Evolutionary conservation across 2,797 vertebrate genomes (phyloP).

Genomic region (Schizothorax lantsangensis): DNA sequence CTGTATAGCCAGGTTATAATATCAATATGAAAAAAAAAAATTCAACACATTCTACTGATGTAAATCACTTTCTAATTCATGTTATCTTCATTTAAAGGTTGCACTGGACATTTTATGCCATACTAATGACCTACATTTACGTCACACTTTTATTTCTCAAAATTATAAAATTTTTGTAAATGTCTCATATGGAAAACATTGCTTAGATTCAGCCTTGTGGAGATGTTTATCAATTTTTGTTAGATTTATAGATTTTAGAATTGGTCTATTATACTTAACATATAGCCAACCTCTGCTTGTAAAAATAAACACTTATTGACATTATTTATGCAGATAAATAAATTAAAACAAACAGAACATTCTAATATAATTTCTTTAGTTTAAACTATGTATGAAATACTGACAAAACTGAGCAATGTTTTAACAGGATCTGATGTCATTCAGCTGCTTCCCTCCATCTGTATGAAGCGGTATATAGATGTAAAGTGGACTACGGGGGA

Average conservation of each 20-base stretch:
- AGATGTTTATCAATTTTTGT: background rate
- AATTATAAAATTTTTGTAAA: background rate
- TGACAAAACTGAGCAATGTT: background rate
- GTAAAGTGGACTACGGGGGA: background rate
- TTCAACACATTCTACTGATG: background rate
- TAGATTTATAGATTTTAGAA: background rate
- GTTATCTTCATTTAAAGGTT: background rate
- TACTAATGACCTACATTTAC: background rate
- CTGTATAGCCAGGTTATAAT: slow-evolving; percentile 1
- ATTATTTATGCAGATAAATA: background rate
- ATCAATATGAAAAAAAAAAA: background rate
- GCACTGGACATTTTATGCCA: background rate
- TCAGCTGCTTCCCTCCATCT: background rate
- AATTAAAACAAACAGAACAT: background rate
- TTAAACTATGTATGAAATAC: background rate
- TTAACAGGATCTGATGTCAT: slow-evolving; percentile 1
- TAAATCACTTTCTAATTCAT: background rate
- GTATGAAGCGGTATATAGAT: background rate
- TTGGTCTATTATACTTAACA: background rate
- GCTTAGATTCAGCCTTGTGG: background rate
- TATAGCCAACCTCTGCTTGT: background rate
- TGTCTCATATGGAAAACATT: background rate
- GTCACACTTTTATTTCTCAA: background rate
- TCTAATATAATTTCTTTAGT: background rate
- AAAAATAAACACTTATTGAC: background rate